Evolutionary conservation across 1,140 invertebrate genomes (phyloP).

Genomic region (Aphis craccivora): DNA sequence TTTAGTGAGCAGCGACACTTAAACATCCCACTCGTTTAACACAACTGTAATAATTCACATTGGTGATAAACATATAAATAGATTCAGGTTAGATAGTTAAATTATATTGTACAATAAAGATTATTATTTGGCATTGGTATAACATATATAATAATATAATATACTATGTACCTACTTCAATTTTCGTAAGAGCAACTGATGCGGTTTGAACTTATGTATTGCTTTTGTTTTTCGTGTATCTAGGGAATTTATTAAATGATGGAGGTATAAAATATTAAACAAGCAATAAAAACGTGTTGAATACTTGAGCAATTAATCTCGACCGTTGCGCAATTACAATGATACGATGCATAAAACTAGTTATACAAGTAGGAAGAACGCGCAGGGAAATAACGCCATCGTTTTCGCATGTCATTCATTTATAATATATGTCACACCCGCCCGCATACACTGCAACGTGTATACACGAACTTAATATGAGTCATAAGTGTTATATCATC

Average conservation of each 20-base stretch:
- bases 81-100: background rate
- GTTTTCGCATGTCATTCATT: background rate
- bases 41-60: background rate
- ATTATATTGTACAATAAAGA: background rate
- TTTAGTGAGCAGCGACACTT: background rate
- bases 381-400: background rate
- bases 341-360: background rate
- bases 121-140: background rate
- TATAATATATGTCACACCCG: background rate
- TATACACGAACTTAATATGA: background rate
- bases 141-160: background rate
- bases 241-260: background rate
- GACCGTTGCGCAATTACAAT: background rate
- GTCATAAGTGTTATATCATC: background rate
- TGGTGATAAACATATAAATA: background rate
- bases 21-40: background rate
- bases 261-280: background rate
- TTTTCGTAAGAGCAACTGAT: background rate
- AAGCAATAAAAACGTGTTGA: background rate
- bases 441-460: background rate
- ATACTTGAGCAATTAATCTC: slow-evolving; percentile 16
- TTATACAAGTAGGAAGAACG: background rate
- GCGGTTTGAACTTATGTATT: background rate
- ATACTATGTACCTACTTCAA: background rate
- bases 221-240: background rate